Evolutionary conservation across 2,797 vertebrate species (phyloP).

Genomic region (Lepilemur ruficaudatus): DNA sequence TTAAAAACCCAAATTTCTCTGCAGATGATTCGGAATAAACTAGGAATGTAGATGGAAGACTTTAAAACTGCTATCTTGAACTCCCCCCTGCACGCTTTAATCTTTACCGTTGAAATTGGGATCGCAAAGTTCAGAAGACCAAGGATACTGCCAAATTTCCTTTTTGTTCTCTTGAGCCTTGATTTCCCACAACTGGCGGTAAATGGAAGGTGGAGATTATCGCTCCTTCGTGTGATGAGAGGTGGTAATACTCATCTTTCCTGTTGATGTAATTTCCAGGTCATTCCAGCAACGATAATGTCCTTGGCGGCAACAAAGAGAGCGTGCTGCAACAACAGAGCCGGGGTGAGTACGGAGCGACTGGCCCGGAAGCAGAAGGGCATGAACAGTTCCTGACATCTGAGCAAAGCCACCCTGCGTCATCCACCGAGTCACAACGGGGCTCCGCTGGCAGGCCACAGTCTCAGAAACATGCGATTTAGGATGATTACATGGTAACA

Average conservation of each 20-base stretch:
- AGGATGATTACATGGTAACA: rapidly evolving
- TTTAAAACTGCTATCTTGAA: neutral
- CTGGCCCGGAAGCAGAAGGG: rapidly evolving
- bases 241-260: neutral
- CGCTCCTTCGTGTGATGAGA: neutral
- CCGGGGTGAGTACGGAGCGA: neutral
- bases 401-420: rapidly evolving
- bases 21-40: neutral
- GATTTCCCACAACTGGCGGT: neutral
- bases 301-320: conserved; percentile 55
- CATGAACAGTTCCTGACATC: rapidly evolving
- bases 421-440: rapidly evolving
- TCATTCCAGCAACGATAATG: conserved; percentile 51
- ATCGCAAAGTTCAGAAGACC: neutral
- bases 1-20: neutral
- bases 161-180: neutral
- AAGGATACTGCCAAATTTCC: conserved; percentile 6
- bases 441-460: rapidly evolving
- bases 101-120: neutral
- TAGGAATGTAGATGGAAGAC: neutral
- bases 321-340: conserved; percentile 58
- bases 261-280: conserved; percentile 53
- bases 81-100: neutral
- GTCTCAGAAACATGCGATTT: neutral
- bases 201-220: neutral